Percentiles rank a stretch among this genome's conserved stretches.
Conservation (phyloP, 2,113 vertebrate species). For the Albula glossodonta region DNA sequence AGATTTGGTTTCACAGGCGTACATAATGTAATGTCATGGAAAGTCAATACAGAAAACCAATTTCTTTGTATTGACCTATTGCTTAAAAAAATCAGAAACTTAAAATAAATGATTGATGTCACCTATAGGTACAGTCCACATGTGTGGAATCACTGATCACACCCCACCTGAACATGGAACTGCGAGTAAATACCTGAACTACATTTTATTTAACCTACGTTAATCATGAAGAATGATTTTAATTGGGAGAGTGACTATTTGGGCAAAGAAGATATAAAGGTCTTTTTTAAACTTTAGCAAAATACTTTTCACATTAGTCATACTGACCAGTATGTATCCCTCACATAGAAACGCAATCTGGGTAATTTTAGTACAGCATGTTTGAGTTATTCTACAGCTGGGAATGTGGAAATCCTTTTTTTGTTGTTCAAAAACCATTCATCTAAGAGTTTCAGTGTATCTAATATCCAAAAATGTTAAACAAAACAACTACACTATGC, state of each 20-base stretch:
- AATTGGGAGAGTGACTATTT: too few relatives aligned
- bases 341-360: background rate
- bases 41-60: too few relatives aligned
- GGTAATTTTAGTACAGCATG: background rate
- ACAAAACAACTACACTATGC: background rate
- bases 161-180: too few relatives aligned
- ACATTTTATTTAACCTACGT: too few relatives aligned
- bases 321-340: background rate
- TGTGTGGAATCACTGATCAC: background rate
- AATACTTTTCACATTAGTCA: background rate
- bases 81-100: too few relatives aligned
- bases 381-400: background rate
- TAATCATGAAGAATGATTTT: too few relatives aligned
- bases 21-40: too few relatives aligned
- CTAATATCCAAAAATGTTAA: background rate
- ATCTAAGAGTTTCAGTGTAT: background rate
- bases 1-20: too few relatives aligned
- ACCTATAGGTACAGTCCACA: background rate
- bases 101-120: background rate
- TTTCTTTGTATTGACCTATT: too few relatives aligned
- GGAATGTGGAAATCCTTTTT: background rate
- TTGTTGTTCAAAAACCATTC: background rate
- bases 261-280: background rate
- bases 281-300: background rate
- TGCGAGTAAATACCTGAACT: too few relatives aligned